Percentiles rank a stretch among this genome's conserved stretches.
Conservation (phyloP, 2,113 vertebrate species). For the Dryoscopus gambensis region DNA sequence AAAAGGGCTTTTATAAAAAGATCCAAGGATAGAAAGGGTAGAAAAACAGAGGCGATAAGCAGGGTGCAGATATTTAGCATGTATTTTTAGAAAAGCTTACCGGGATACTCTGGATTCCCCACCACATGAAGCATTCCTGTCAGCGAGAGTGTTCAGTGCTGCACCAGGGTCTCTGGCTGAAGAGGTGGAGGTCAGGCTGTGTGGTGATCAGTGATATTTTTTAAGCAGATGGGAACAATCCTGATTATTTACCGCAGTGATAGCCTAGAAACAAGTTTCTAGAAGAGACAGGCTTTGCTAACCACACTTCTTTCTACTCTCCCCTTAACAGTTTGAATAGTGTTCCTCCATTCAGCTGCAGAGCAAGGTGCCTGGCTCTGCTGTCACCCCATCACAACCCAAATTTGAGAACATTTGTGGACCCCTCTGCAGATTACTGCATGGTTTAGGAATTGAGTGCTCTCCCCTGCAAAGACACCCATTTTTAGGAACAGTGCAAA, state of each 20-base stretch:
- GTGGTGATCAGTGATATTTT: neutral
- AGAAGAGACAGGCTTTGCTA: neutral
- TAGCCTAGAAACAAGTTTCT: neutral
- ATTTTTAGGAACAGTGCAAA: neutral
- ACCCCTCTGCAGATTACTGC: neutral
- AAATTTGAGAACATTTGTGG: neutral
- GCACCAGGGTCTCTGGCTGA: neutral
- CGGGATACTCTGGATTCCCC: neutral
- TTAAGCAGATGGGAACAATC: neutral
- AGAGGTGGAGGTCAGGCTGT: neutral
- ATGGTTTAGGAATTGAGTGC: neutral
- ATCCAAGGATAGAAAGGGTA: neutral
- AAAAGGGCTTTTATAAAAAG: neutral
- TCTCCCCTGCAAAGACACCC: neutral
- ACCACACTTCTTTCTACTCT: neutral
- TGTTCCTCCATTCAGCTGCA: neutral
- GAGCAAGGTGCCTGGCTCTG: neutral
- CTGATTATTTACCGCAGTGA: neutral
- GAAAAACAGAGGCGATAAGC: neutral
- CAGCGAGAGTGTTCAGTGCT: fast-evolving
- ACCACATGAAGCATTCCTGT: neutral
- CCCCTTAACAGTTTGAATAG: neutral
- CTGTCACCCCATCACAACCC: neutral
- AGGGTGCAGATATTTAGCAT: neutral
- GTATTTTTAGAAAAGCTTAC: neutral